Evolutionary conservation across 2,113 vertebrate genomes (phyloP), one percentile per base, ranked within the genome.

Genomic region (Ailurus styani): DNA sequence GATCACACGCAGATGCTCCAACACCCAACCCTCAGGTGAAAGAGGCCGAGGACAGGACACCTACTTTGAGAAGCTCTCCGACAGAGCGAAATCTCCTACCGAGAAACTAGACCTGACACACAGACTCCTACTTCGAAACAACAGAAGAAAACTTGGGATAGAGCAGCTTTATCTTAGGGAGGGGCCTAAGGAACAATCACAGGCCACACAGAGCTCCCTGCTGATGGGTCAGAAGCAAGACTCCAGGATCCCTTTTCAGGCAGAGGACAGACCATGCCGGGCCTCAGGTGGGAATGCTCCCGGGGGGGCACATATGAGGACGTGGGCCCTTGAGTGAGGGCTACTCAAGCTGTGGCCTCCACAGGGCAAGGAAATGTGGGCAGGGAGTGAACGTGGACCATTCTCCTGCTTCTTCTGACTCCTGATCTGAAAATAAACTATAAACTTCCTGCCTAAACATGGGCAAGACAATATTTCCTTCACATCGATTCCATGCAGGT

Each of bases 271-370:
- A 25, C 34, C 14, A 54, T 60, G 42, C 40, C 7, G 5, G 77
- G 64, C 17, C 17, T 34, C 4, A 7, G 5, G 21, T 31, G 11
- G 13, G 60, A 40, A 40, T 12, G n/a, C 25, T 72, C 14, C 13
- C 9, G 7, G 14, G 54, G 54, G 23, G 10, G 34, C 34, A 29
- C 3, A 31, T 29, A 68, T 25, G 21, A 45, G 20, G 29, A 31
- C 1, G 1, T 0, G 17, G 27, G 5, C 27, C 54, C 9, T 3
- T 0, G 20, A 40, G 40, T 12, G 6, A n/a, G n/a, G 17, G 20
- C 29, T 25, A 29, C 42, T 57, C 13, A 40, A 68, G 57, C 47
- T 40, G 45, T 31, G 31, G n/a, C 17, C 10, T 34, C 37, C 13
- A 9, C 31, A 27, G 10, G 66, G 62, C 3, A 14, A 64, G 29